These are phyloP conservation scores for Brevimyrus niger DNA, from an alignment of 2,113 vertebrate genomes.

Conservation along the genomic window DNA sequence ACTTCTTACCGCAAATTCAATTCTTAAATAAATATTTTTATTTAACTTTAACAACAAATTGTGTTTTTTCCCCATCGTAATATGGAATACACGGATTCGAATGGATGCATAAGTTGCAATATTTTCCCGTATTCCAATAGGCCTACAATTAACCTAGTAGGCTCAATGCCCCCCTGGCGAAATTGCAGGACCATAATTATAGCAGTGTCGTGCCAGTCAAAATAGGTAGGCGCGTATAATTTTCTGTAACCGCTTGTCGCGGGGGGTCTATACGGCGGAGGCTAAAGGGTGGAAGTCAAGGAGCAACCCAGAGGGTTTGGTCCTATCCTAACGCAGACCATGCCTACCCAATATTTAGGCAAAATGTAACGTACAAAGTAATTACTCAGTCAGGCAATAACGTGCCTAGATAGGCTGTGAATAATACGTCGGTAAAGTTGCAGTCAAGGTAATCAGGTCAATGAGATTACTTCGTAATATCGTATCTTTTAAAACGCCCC, in stretches of 20 bases:
- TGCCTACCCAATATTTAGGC: not conserved
- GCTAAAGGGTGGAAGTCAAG: not conserved
- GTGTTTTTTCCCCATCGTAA: not conserved
- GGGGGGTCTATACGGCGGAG: not conserved
- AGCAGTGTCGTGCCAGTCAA: not conserved
- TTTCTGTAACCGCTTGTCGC: not conserved
- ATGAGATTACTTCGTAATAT: not conserved
- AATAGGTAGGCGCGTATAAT: not conserved
- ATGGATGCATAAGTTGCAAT: not conserved
- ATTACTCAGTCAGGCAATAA: not conserved
- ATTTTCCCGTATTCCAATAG: not conserved
- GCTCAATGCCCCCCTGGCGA: not conserved
- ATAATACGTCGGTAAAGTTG: not conserved
- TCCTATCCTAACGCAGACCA: not conserved
- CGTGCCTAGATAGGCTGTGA: not conserved
- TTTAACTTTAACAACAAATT: not conserved
- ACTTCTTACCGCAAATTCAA: not conserved
- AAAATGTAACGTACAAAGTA: not conserved
- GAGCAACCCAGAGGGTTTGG: not conserved
- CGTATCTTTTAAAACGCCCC: too few species aligned
- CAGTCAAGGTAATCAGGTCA: not conserved
- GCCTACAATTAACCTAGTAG: not conserved
- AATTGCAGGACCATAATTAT: not conserved
- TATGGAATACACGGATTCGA: not conserved
- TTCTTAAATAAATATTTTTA: not conserved